A percentile compares a stretch with the other conserved stretches of the same genome.
These are phyloP conservation scores for Campylorhamphus procurvoides DNA, from an alignment of 2,113 vertebrate genomes.

Conservation along the genomic window DNA sequence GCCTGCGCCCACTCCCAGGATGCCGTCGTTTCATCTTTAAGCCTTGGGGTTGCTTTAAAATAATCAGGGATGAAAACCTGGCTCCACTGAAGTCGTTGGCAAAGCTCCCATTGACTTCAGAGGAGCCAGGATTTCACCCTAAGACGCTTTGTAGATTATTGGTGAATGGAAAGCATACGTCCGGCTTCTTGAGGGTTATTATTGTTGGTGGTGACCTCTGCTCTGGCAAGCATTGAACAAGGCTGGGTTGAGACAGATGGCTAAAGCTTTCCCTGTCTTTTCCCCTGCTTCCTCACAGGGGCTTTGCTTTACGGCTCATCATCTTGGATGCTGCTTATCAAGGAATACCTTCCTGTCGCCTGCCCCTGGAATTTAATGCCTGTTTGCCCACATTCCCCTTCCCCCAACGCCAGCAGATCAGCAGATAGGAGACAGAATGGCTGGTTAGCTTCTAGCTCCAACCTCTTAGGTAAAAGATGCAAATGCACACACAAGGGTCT, in stretches of 20 bases:
- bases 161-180: constrained; percentile 64
- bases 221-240: constrained; percentile 52
- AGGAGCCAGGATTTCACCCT: constrained; percentile 63
- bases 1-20: constrained; percentile 11
- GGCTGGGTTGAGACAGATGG: constrained; percentile 23
- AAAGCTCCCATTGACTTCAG: constrained; percentile 67
- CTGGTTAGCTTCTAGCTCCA: constrained; percentile 53
- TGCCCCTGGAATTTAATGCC: constrained; percentile 59
- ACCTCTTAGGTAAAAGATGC: constrained; percentile 36
- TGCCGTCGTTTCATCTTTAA: constrained; percentile 34
- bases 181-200: constrained; percentile 56
- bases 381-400: constrained; percentile 57
- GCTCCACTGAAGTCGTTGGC: constrained; percentile 54
- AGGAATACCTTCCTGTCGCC: constrained; percentile 32
- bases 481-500: constrained; percentile 22
- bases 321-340: constrained; percentile 53
- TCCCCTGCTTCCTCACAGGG: constrained; percentile 7
- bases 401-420: constrained; percentile 46
- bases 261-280: constrained; percentile 30
- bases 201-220: constrained; percentile 64
- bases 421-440: constrained; percentile 63
- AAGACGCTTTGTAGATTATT: constrained; percentile 64
- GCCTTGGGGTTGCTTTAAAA: constrained; percentile 55
- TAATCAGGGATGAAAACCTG: constrained; percentile 64
- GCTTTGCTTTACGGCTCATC: constrained; percentile 32